Evolutionary conservation across 1,140 invertebrate genomes (phyloP).

Genomic region (Papilio helenus): DNA sequence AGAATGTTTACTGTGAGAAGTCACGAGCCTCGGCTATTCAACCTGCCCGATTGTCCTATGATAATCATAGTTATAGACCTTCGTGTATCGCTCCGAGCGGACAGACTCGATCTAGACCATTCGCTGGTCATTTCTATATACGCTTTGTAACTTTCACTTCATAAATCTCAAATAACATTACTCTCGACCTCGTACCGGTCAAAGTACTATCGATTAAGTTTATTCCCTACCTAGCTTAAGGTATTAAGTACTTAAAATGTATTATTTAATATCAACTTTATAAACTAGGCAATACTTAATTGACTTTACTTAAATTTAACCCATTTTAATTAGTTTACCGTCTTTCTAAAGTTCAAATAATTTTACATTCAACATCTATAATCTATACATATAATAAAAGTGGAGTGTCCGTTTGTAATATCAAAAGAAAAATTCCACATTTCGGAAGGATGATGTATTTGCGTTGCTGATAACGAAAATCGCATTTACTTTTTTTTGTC

Average conservation of each 20-base stretch:
- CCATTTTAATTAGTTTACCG: background rate
- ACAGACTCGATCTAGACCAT: background rate
- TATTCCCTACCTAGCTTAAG: background rate
- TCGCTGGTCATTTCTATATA: constrained; percentile 8
- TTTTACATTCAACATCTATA: background rate
- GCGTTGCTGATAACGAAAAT: no score
- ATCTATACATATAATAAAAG: no score
- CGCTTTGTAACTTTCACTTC: constrained; percentile 14
- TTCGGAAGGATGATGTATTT: no score
- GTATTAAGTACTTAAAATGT: background rate
- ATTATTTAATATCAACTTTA: background rate
- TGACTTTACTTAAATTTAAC: background rate
- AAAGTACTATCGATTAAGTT: background rate
- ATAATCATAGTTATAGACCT: constrained; percentile 27
- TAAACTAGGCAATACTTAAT: background rate
- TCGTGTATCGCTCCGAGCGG: background rate
- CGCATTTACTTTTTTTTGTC: no score
- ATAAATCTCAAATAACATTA: constrained; percentile 26
- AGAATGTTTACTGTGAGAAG: constrained; percentile 50
- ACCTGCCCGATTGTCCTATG: constrained; percentile 44
- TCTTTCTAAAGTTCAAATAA: background rate
- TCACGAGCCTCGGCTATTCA: constrained; percentile 67
- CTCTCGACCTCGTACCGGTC: constrained; percentile 16
- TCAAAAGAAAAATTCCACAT: no score
- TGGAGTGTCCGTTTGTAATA: no score